Base-by-base conservation (phyloP, 2,113 vertebrate genomes). In the Ameiurus melas region DNA sequence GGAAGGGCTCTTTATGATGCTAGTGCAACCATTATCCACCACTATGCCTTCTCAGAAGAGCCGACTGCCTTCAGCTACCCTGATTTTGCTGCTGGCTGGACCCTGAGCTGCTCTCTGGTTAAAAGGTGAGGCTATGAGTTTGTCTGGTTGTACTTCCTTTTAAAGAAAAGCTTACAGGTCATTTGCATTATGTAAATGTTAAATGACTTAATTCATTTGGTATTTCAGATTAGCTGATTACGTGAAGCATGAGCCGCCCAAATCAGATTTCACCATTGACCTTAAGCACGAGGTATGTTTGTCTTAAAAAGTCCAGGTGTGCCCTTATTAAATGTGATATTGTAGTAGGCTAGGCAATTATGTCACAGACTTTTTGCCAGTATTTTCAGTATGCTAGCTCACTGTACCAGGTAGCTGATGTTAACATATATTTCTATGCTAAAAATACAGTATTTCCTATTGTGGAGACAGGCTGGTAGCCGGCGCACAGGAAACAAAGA, bases 221-320 rank as follows among this genome's bases (percentile, higher is more conserved):
- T 95, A 89, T 90, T 60, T 90, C 90, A 98, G 97, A 93, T 97
- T 98, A 84, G 90, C 96, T 84, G 94, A 94, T 89, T 95, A 94
- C 83, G 87, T 98, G 89, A 96, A 91, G 89, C 95, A 94, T 0
- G 96, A 97, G 83, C 93, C 95, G 4, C 94, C 96, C 36, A 98
- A 97, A 89, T 98, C 97, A 7, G 97, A 98, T 93, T 99, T 99
- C 71, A 98, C 97, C 1, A 98, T 98, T 85, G 97, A 99, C 93
- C 94, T 98, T 91, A 97, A 97, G 87, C 96, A 98, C 25, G 98
- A 98, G 97, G 97, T 98, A 86, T 10, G 85, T 57, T 36, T 33
- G 20, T 55, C 43, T 36, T 81, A 81, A 43, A 75, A 75, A 43
- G 19, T 13, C 10, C 22, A 47, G 10, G 10, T 77, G 4, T 47